Conservation (phyloP, 2,113 vertebrate species). For the Phaethornis superciliosus region DNA sequence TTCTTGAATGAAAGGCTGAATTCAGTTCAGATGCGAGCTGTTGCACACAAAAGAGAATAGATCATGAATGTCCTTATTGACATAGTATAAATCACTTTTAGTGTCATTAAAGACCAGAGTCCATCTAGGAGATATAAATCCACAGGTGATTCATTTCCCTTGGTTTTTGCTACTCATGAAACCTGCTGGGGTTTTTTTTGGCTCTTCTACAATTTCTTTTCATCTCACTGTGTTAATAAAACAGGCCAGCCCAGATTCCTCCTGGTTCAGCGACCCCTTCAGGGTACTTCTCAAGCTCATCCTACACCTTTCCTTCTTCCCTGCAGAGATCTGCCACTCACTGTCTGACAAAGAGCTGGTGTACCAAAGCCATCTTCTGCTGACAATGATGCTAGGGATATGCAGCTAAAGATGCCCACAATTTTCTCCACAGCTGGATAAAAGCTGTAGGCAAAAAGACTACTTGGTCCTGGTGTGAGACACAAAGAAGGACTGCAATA, state of each 20-base stretch:
- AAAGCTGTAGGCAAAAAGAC: background rate
- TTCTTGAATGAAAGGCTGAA: background rate
- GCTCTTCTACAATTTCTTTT: background rate
- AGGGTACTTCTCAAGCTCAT: background rate
- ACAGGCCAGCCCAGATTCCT: background rate
- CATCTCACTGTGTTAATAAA: background rate
- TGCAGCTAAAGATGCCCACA: background rate
- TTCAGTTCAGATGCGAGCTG: background rate
- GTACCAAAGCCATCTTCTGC: background rate
- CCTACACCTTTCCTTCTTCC: background rate
- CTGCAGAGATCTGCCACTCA: background rate
- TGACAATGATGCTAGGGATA: background rate
- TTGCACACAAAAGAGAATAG: accelerated
- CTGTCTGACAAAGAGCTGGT: background rate
- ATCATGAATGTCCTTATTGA: background rate
- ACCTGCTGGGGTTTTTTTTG: background rate
- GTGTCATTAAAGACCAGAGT: background rate
- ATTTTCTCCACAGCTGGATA: background rate
- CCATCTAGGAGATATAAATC: background rate
- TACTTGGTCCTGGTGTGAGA: background rate
- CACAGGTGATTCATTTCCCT: background rate
- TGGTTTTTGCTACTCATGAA: background rate
- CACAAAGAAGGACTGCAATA: background rate
- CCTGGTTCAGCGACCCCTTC: background rate
- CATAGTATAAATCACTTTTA: background rate